Evolutionary conservation across 2,113 vertebrate genomes (phyloP).

Genomic region (Rhabdornis inornatus): DNA sequence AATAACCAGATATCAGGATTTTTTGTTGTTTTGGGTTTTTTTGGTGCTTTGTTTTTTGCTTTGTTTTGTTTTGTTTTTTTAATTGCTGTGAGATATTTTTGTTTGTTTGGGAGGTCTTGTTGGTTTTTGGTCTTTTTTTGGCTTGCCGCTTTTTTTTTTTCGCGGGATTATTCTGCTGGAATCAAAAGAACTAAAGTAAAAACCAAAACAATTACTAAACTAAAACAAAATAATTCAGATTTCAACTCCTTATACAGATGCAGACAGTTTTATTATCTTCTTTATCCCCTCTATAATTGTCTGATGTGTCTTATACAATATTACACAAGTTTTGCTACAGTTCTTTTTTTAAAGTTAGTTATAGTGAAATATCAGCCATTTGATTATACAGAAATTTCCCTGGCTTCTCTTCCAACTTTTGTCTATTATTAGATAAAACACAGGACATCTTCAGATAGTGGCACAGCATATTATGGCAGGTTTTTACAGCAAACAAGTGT

Average conservation of each 20-base stretch:
- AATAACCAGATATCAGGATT: accelerated
- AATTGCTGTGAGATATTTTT: neutral
- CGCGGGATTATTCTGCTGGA: neutral
- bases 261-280: neutral
- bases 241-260: neutral
- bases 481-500: slow-evolving; percentile 1
- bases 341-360: neutral
- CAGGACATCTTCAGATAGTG: neutral
- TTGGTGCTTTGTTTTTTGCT: too few species aligned
- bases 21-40: neutral
- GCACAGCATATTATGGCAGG: neutral
- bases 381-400: neutral
- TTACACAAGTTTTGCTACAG: neutral
- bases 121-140: accelerated
- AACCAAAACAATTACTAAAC: neutral
- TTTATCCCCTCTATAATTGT: neutral
- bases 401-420: slow-evolving; percentile 16
- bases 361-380: neutral
- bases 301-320: neutral
- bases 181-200: neutral
- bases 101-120: neutral
- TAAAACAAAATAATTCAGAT: neutral
- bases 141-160: neutral
- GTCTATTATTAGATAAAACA: slow-evolving; percentile 57
- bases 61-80: too few species aligned